Evolutionary conservation across 2,888 invertebrate species (phyloP).

Genomic region (Drosophila mimica): DNA sequence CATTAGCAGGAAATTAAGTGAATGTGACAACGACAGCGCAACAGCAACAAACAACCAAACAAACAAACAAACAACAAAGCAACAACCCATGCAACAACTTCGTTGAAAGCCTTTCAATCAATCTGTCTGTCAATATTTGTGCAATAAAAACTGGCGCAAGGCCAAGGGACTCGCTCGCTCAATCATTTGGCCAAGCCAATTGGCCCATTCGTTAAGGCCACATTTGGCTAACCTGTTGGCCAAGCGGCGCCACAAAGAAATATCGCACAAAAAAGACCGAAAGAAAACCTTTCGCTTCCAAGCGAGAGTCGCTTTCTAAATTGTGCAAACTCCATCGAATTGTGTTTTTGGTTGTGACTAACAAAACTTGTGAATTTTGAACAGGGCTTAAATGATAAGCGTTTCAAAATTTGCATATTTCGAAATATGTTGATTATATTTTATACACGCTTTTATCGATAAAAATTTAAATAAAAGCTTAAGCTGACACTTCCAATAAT

Average conservation of each 20-base stretch:
- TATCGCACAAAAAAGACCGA: constrained; percentile 3
- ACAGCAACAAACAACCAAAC: constrained; percentile 13
- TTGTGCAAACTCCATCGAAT: neutral
- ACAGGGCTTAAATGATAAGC: neutral
- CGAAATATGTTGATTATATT: neutral
- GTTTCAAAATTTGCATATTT: neutral
- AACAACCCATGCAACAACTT: constrained; percentile 22
- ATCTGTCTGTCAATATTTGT: constrained; percentile 55
- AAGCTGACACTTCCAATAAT: too few relatives aligned
- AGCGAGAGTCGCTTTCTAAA: constrained; percentile 9
- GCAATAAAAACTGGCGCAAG: constrained; percentile 60
- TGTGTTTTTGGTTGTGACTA: neutral
- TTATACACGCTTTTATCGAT: neutral
- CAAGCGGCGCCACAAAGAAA: constrained; percentile 53
- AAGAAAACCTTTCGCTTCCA: constrained; percentile 54
- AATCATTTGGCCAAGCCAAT: constrained; percentile 48
- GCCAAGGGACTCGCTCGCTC: constrained; percentile 49
- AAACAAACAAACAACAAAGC: constrained; percentile 14
- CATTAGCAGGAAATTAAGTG: constrained; percentile 69
- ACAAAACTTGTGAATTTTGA: neutral
- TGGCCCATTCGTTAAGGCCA: constrained; percentile 46
- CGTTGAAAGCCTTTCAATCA: constrained; percentile 66
- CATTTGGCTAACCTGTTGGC: constrained; percentile 73
- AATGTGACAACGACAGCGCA: constrained; percentile 41
- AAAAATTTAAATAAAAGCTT: neutral